Evolutionary conservation across 2,113 vertebrate species (phyloP).

Genomic region (Ammodytes dubius): DNA sequence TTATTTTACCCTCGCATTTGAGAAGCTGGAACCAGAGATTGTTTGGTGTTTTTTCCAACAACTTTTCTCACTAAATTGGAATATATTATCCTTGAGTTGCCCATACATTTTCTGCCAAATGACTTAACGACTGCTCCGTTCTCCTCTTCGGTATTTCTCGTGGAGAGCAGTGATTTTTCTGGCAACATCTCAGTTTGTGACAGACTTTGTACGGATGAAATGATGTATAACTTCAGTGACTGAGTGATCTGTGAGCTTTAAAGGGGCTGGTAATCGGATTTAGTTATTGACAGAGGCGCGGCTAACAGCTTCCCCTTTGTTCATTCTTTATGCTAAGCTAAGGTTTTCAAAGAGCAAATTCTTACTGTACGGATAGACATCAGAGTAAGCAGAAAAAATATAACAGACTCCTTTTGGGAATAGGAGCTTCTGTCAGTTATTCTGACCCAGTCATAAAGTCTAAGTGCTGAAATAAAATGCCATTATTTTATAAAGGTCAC

Average conservation of each 20-base stretch:
- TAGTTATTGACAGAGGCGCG: background rate
- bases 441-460: slow-evolving; percentile 3
- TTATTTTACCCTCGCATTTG: too few species aligned
- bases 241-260: background rate
- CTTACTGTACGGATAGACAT: background rate
- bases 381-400: too few species aligned
- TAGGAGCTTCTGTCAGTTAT: background rate
- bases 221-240: background rate
- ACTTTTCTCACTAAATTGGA: too few species aligned
- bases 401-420: slow-evolving; percentile 6
- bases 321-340: background rate
- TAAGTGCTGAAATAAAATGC: slow-evolving; percentile 17
- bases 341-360: background rate
- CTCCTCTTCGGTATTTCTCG: background rate
- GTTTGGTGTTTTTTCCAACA: background rate
- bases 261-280: background rate
- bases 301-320: background rate
- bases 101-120: background rate
- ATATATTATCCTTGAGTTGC: background rate
- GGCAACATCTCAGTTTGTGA: background rate
- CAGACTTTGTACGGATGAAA: background rate
- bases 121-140: background rate
- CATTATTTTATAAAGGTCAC: slow-evolving; percentile 53
- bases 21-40: too few species aligned
- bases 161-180: background rate